Conservation (phyloP, 2,113 vertebrate genomes). For the Platycercus adscitus region DNA sequence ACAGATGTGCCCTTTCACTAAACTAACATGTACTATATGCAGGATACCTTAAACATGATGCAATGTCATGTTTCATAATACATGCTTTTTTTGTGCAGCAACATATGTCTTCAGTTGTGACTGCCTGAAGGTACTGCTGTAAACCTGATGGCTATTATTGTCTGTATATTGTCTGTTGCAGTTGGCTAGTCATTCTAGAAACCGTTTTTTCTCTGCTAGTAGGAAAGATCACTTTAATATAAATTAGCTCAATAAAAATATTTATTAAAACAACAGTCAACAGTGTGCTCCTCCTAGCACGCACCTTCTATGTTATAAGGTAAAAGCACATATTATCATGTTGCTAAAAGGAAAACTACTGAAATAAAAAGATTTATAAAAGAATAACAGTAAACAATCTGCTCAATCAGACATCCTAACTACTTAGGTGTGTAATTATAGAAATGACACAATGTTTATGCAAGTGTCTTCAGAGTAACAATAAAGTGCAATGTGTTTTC, state of each 20-base stretch:
- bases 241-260: constrained; percentile 50
- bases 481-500: constrained; percentile 38
- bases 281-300: constrained; percentile 46
- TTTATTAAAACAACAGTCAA: constrained; percentile 64
- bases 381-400: constrained; percentile 32
- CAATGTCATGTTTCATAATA: background rate
- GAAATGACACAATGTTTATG: constrained; percentile 44
- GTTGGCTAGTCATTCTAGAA: constrained; percentile 8
- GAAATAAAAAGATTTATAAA: constrained; percentile 18
- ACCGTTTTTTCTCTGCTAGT: background rate
- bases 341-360: constrained; percentile 23
- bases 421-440: constrained; percentile 56
- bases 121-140: background rate
- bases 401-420: constrained; percentile 4
- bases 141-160: background rate
- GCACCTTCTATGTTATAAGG: background rate
- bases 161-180: background rate
- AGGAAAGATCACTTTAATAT: constrained; percentile 27
- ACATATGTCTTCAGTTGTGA: constrained; percentile 1
- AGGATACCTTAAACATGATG: constrained; percentile 47
- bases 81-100: background rate
- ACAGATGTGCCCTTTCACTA: constrained; percentile 55
- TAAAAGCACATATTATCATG: constrained; percentile 8
- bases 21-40: background rate
- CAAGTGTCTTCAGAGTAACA: constrained; percentile 56